Evolutionary conservation across 2,113 vertebrate species (phyloP), one percentile per base, ranked within the genome.

Genomic region (Martes martes): DNA sequence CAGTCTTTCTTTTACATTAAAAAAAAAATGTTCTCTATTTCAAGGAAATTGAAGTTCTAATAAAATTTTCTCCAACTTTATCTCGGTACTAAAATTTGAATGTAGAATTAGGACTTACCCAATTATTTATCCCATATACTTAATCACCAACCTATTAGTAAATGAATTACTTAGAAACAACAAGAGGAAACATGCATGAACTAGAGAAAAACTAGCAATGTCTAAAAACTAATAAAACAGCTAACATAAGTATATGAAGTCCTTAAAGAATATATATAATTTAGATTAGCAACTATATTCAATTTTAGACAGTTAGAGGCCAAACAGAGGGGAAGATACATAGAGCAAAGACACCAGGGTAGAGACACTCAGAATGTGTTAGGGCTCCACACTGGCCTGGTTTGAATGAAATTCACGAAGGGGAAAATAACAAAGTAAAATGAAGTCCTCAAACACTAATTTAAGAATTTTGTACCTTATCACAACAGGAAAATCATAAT

Each of bases 61-160:
- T 82, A 79, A 97, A 97, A 97, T 31, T 47, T 23, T 19, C n/a
- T 81, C 55, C 45, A 95, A 79, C 26, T 89, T 45, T 94, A 91
- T 73, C 82, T 82, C 31, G 36, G 16, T 89, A 95, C 42, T 80
- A 94, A 80, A 84, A 84, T 95, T 87, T 57, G 80, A 92, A n/a
- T 45, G 13, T 47, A 93, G 13, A 42, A 86, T 88, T 92, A 81
- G 33, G 3, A 95, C 11, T 81, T 83, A 91, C 16, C 92, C 61
- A 79, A 81, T 76, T 93, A 95, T 50, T 96, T 89, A 94, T 69
- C 90, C 94, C 26, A 65, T 65, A 8, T 87, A 42, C 5, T 83
- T 92, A 74, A 80, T 47, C 31, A 82, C 11, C 94, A 94, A 89
- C 33, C 89, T 55, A 47, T 42, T 57, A 91, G 24, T 85, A 91